These are phyloP conservation scores for Sigmodon hispidus DNA, from an alignment of 2,113 vertebrate genomes.

Conservation along the genomic window DNA sequence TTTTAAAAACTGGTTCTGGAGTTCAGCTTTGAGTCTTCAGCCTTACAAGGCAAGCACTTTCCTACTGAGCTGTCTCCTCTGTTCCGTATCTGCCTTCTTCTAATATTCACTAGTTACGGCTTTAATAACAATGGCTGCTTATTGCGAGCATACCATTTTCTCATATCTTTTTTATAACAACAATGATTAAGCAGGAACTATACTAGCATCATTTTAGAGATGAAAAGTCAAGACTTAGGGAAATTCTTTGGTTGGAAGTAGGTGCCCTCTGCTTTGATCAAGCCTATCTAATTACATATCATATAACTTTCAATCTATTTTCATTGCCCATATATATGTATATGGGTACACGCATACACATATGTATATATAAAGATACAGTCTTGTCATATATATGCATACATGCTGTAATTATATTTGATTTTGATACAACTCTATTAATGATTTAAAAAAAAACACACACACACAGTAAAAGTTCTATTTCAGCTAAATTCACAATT, in stretches of 20 bases:
- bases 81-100: not conserved
- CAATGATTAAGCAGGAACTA: not conserved
- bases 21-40: not conserved
- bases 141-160: not conserved
- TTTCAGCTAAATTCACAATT: conserved; percentile 59
- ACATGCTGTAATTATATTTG: not conserved
- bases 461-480: conserved; percentile 1
- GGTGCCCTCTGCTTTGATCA: not conserved
- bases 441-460: not conserved
- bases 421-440: not conserved
- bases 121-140: not conserved
- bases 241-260: not conserved
- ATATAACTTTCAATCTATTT: not conserved
- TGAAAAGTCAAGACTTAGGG: conserved; percentile 22
- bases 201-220: not conserved
- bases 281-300: not conserved
- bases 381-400: not conserved
- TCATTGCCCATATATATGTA: not conserved
- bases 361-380: not conserved
- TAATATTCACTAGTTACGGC: not conserved
- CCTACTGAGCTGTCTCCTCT: not conserved
- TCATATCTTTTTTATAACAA: not conserved
- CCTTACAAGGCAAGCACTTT: not conserved
- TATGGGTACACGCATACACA: not conserved
- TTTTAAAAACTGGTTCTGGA: not conserved